Evolutionary conservation across 1,140 invertebrate species (phyloP).

Genomic region (Procambarus clarkii): DNA sequence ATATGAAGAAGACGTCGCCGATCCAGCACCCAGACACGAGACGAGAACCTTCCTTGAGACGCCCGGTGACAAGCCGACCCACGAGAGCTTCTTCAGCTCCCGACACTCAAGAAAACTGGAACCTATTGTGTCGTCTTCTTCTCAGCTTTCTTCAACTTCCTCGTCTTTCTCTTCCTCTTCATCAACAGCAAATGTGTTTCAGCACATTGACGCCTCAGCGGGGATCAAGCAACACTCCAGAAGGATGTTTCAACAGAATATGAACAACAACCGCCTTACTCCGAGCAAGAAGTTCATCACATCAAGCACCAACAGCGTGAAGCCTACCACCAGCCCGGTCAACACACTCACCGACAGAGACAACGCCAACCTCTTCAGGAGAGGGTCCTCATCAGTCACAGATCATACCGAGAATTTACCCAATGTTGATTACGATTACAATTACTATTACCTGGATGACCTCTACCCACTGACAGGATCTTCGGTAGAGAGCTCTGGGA

Average conservation of each 20-base stretch:
- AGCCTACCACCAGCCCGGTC: background rate
- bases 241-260: background rate
- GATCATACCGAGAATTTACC: background rate
- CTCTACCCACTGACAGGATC: background rate
- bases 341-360: background rate
- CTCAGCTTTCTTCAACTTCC: background rate
- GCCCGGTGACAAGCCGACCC: background rate
- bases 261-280: background rate
- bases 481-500: too few relatives aligned
- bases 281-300: background rate
- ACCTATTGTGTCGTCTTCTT: constrained; percentile 10
- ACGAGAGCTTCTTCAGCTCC: background rate
- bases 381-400: background rate
- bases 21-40: background rate
- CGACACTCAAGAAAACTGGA: constrained; percentile 5
- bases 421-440: constrained; percentile 24
- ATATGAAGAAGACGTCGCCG: background rate
- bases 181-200: background rate
- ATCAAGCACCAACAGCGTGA: background rate
- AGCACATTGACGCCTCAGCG: background rate
- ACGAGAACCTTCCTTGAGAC: background rate
- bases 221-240: background rate
- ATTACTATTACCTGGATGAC: constrained; percentile 25
- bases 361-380: background rate
- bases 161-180: constrained; percentile 19